These are phyloP conservation scores for Hyperoplus lanceolatus DNA, from an alignment of 2,797 vertebrate species.

Conservation along the genomic window DNA sequence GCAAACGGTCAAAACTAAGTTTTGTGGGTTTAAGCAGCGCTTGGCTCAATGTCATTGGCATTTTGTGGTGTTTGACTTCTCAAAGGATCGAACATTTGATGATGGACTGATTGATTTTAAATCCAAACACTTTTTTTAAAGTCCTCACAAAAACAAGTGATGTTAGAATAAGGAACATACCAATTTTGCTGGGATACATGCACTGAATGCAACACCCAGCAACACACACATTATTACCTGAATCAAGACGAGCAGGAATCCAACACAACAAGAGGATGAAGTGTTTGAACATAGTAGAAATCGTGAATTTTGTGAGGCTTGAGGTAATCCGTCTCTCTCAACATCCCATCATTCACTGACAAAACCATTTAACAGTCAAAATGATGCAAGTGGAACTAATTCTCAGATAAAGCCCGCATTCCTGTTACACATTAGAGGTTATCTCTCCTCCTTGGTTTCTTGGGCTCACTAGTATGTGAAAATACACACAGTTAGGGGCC, in stretches of 20 bases:
- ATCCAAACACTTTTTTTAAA: neutral
- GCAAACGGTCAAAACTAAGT: neutral
- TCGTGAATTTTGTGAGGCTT: neutral
- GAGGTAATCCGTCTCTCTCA: neutral
- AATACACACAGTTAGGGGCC: conserved; percentile 6
- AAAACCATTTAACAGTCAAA: conserved; percentile 14
- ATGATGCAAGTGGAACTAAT: conserved; percentile 7
- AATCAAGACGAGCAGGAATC: neutral
- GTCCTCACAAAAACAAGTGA: neutral
- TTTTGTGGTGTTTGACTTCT: neutral
- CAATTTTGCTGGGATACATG: neutral
- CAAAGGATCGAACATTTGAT: neutral
- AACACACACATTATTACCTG: neutral
- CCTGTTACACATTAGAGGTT: conserved; percentile 26
- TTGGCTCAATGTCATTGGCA: neutral
- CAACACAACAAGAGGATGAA: neutral
- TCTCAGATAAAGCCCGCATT: conserved; percentile 23
- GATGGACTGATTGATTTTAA: neutral
- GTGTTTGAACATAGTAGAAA: neutral
- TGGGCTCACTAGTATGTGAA: conserved; percentile 5
- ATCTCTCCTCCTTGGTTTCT: conserved; percentile 3
- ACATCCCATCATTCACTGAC: conserved; percentile 16
- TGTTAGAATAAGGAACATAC: neutral
- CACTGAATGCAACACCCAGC: neutral
- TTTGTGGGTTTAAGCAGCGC: neutral